Evolutionary conservation across 2,888 invertebrate species (phyloP).

Genomic region (Drosophila kanekoi): DNA sequence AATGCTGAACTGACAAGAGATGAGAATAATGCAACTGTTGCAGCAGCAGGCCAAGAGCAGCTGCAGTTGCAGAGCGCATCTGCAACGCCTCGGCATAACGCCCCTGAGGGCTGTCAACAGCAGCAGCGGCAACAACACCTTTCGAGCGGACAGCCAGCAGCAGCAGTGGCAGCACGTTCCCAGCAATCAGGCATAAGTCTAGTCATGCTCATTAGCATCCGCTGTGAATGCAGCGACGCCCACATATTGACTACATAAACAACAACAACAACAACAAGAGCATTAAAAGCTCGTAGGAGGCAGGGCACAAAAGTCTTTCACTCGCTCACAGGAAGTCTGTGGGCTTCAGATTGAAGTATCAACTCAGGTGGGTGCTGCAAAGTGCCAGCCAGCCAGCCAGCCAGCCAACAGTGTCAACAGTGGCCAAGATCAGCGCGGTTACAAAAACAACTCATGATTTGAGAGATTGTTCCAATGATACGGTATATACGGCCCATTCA

Average conservation of each 20-base stretch:
- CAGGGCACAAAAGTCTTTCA: conserved; percentile 64
- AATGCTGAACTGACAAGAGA: neutral
- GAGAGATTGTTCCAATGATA: conserved; percentile 31
- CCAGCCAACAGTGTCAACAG: conserved; percentile 26
- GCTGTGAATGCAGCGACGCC: conserved; percentile 72
- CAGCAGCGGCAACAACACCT: conserved; percentile 49
- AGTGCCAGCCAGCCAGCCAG: conserved; percentile 17
- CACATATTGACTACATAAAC: conserved; percentile 49
- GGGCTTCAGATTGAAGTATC: conserved; percentile 60
- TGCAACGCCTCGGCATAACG: conserved; percentile 57
- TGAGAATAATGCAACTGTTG: conserved; percentile 29
- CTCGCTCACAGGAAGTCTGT: conserved; percentile 74
- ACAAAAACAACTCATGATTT: conserved; percentile 19
- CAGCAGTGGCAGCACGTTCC: conserved; percentile 22
- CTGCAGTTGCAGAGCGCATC: conserved; percentile 39
- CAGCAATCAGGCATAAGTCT: conserved; percentile 67
- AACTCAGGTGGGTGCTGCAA: conserved; percentile 62
- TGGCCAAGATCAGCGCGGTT: conserved; percentile 27
- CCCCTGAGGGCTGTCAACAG: conserved; percentile 56
- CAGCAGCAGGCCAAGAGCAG: conserved; percentile 23
- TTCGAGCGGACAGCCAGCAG: conserved; percentile 37
- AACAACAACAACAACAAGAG: neutral
- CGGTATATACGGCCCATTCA: conserved; percentile 13
- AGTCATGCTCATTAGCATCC: conserved; percentile 78
- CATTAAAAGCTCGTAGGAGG: conserved; percentile 60